A percentile compares a stretch with the other conserved stretches of the same genome.
Conservation (phyloP, 2,113 vertebrate species). For the Paradisaea rubra region DNA sequence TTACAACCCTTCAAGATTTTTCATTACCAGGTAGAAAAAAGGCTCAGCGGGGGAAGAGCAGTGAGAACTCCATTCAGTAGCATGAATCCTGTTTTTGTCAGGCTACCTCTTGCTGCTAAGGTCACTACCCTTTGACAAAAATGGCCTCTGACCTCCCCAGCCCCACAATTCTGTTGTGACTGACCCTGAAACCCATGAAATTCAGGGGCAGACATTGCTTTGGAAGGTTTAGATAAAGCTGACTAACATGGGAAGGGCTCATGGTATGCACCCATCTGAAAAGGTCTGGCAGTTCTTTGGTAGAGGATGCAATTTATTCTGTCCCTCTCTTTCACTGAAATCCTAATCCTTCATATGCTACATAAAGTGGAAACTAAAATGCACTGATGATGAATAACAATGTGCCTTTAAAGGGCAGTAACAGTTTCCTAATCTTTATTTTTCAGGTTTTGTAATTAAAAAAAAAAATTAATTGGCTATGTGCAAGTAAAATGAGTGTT, state of each 20-base stretch:
- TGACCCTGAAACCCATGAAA: constrained; percentile 76
- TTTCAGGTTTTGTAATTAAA: neutral
- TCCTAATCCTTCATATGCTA: constrained; percentile 68
- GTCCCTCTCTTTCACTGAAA: constrained; percentile 58
- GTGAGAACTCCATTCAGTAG: constrained; percentile 62
- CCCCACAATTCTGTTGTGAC: constrained; percentile 69
- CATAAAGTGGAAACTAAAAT: constrained; percentile 63
- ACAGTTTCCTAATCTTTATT: constrained; percentile 27
- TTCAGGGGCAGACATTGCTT: constrained; percentile 70
- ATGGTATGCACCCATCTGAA: constrained; percentile 63
- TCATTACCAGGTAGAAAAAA: constrained; percentile 71
- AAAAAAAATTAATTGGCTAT: neutral
- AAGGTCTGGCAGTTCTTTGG: constrained; percentile 66
- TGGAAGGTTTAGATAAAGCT: constrained; percentile 70
- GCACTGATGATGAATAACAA: constrained; percentile 56
- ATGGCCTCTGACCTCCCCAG: constrained; percentile 72
- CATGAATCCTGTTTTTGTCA: constrained; percentile 63
- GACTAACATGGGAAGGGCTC: constrained; percentile 73
- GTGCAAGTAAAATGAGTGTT: neutral
- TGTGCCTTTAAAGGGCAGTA: constrained; percentile 37
- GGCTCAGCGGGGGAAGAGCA: constrained; percentile 57
- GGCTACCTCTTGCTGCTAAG: constrained; percentile 70
- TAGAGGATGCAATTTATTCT: constrained; percentile 69
- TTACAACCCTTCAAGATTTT: constrained; percentile 59
- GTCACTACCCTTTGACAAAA: constrained; percentile 73